Evolutionary conservation across 2,797 vertebrate genomes (phyloP), one percentile per base, ranked within the genome.

Genomic region (Scleropages formosus): DNA sequence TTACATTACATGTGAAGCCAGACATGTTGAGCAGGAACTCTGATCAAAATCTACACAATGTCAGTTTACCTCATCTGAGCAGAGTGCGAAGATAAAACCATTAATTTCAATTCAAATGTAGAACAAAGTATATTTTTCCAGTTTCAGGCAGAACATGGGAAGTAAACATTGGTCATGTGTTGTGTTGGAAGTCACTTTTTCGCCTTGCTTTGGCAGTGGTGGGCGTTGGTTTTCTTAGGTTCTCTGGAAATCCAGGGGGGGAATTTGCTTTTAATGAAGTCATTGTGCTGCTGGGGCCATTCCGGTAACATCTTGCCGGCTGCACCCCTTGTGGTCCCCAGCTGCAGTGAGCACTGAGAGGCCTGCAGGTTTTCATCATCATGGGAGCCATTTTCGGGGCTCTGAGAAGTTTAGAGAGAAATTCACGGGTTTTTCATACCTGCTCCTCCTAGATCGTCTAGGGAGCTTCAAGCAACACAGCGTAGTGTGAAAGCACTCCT

Each of bases 371-470:
- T 71, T 31, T 31, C 51, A 26, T 27, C 8, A 27, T 71, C 53
- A 53, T 71, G 24, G 53, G 26, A 71, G 27, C 51, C 68, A 71
- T 71, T 27, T 9, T 6, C 56, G 26, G 53, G 24, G 68, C 68
- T 10, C 44, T 51, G 44, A 4, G 24, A 24, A 47, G 12, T 69
- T 47, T 69, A 69, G 24, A 15, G 44, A 69, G 18, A 58, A 58
- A 71, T 20, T 16, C 26, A 31, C 10, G 4, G 51, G 51, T 71
- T 51, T 27, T 49, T 71, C n/a, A n/a, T 18, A 71, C n/a, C 68
- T 31, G 24, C 68, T 51, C 18, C 39, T 26, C 56, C 22, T 22
- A 31, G 49, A 0, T 8, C 22, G 16, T 9, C 68, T 27, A 15
- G 49, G 26, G 24, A 20, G 0, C 51, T 49, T 31, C 68, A 53